These are phyloP conservation scores for Machimus rusticus DNA, from an alignment of 2,888 invertebrate genomes.

Conservation along the genomic window DNA sequence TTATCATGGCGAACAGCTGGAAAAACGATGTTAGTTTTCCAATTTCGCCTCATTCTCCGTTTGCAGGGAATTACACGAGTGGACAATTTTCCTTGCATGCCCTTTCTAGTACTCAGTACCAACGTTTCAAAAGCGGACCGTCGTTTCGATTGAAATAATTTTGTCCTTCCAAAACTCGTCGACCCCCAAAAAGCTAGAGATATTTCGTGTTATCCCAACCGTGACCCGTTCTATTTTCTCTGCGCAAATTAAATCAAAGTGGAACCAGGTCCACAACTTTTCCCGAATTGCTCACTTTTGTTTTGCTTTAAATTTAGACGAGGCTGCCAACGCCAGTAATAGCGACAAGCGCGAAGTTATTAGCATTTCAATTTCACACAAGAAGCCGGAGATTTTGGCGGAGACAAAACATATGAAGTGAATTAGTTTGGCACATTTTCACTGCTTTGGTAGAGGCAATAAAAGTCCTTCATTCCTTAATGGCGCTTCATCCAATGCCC, in stretches of 20 bases:
- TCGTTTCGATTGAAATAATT: background rate
- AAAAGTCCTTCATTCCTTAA: background rate
- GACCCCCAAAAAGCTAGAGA: background rate
- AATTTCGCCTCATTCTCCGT: background rate
- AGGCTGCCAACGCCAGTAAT: background rate
- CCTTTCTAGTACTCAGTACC: background rate
- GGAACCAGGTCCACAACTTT: background rate
- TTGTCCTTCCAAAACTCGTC: background rate
- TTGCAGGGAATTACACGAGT: background rate
- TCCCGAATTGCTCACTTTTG: background rate
- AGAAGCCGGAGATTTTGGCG: background rate
- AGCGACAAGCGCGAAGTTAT: background rate
- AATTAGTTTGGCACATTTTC: background rate
- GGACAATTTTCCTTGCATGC: background rate
- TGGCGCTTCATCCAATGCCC: background rate
- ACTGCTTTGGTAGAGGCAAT: background rate
- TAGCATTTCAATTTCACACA: background rate
- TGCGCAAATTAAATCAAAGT: background rate
- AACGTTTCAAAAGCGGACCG: background rate
- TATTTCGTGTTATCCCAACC: background rate
- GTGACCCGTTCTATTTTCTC: background rate
- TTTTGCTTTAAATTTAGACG: background rate
- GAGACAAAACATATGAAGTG: background rate
- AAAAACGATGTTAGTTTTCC: background rate
- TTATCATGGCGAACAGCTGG: background rate